phyloP scores from a whole-genome alignment of 2,888 invertebrate species.

The Thymelicus acteon region DNA sequence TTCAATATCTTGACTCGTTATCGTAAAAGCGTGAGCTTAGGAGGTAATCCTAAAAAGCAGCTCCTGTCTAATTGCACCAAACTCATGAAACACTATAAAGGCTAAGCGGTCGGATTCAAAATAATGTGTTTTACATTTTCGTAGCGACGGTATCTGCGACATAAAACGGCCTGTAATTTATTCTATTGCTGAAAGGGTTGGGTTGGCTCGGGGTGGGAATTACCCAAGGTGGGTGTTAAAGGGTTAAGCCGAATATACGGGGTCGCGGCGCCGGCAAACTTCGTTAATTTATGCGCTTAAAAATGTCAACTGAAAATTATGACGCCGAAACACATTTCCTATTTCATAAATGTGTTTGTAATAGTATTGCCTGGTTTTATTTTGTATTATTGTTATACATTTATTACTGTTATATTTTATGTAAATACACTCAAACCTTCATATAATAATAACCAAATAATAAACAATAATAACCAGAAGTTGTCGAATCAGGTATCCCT shows the following conservation, averaged over 20 bases:
- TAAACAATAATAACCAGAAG: no score
- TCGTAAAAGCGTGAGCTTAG: constrained; percentile 67
- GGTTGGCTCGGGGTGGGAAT: constrained; percentile 81
- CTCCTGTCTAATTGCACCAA: constrained; percentile 77
- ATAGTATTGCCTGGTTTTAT: constrained; percentile 45
- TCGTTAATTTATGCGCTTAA: constrained; percentile 85
- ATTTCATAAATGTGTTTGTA: constrained; percentile 68
- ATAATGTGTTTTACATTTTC: constrained; percentile 84
- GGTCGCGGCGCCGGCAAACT: constrained; percentile 80
- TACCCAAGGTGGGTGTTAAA: constrained; percentile 85
- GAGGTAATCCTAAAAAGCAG: constrained; percentile 76
- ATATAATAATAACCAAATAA: no score
- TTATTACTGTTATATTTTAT: neutral
- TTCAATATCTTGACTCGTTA: constrained; percentile 62
- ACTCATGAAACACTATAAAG: constrained; percentile 80
- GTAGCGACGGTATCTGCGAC: constrained; percentile 81
- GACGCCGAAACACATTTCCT: constrained; percentile 83
- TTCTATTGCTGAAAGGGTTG: constrained; percentile 85
- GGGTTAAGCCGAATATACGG: constrained; percentile 85
- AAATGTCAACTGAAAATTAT: constrained; percentile 85
- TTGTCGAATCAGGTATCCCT: no score
- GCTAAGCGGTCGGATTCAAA: constrained; percentile 83
- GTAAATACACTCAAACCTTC: no score
- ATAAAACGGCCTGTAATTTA: constrained; percentile 85
- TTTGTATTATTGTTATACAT: constrained; percentile 9